A percentile compares a stretch with the other conserved stretches of the same genome.
These are phyloP conservation scores for Phymorhynchus buccinoides DNA, from an alignment of 1,140 invertebrate genomes.

Conservation along the genomic window DNA sequence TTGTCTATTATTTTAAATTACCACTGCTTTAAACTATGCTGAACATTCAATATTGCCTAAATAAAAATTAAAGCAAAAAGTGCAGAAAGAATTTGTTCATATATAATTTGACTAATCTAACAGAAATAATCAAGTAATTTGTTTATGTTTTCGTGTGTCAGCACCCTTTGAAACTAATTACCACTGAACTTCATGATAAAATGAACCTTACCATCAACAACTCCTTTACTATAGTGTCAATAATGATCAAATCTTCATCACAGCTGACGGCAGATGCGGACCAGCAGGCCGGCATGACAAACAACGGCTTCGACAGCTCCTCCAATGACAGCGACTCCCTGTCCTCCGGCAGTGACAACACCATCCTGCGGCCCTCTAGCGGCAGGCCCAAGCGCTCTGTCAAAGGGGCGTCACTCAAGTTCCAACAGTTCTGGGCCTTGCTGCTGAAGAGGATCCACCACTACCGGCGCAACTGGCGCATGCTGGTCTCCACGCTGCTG, in stretches of 20 bases:
- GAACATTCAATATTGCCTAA: too few relatives aligned
- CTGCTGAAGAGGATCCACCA: constrained; percentile 69
- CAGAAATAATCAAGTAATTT: too few relatives aligned
- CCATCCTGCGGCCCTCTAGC: background rate
- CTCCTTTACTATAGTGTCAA: too few relatives aligned
- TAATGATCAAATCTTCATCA: constrained; percentile 48
- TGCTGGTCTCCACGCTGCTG: constrained; percentile 60
- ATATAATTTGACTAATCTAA: too few relatives aligned
- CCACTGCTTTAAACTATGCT: too few relatives aligned
- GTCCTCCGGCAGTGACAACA: constrained; percentile 23
- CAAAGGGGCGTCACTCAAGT: constrained; percentile 42
- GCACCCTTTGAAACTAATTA: too few relatives aligned
- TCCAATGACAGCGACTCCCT: constrained; percentile 10
- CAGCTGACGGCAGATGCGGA: constrained; percentile 60
- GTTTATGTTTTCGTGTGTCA: too few relatives aligned
- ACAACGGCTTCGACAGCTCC: background rate
- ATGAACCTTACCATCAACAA: too few relatives aligned
- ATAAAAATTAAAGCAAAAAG: too few relatives aligned
- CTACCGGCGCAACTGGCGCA: constrained; percentile 66
- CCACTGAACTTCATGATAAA: too few relatives aligned
- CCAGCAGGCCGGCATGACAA: constrained; percentile 27
- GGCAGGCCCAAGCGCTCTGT: background rate
- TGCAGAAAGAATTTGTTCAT: too few relatives aligned
- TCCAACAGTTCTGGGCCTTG: constrained; percentile 61
- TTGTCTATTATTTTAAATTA: too few relatives aligned